Base-by-base conservation (phyloP, 53 echinoderm and acorn worm genomes). In the Echinarachnius parma region DNA sequence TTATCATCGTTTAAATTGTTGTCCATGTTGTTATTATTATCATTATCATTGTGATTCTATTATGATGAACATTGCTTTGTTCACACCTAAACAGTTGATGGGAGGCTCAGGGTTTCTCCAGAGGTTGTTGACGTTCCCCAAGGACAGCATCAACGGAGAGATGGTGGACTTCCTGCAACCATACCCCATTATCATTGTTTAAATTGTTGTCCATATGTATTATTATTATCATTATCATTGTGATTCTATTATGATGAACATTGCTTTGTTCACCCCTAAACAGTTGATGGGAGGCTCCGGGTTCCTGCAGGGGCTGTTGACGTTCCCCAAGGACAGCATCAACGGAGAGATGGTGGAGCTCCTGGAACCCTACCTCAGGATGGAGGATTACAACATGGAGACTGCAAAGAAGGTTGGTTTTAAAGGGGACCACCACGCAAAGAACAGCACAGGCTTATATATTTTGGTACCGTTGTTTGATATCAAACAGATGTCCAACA, bases 351-450 rank as follows among this genome's bases (percentile, higher is more conserved):
- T 88, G 9, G 98, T 98, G 44, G 91, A 92, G 48, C 63, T 98
- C 2, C 75, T 98, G 29, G 88, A 82, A 59, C 98, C 98, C 0
- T 98, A 98, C 74, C 86, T 98, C 23, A 79, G 66, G n/a, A 80
- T 77, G 65, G 98, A 98, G 4, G 98, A 98, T 55, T 98, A 87
- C 78, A 98, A 79, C 64, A 28, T 98, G 53, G 98, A 96, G 39
- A 85, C 82, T 5, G 98, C 98, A 23, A 98, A 91, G 68, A 98
- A 98, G 86, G 98, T 96, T n/a, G n/a, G n/a, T n/a, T n/a, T n/a
- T n/a, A n/a, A n/a, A n/a, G n/a, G n/a, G n/a, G n/a, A n/a, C n/a
- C n/a, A n/a, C n/a, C n/a, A n/a, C n/a, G n/a, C n/a, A n/a, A n/a
- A n/a, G n/a, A n/a, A n/a, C n/a, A n/a, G n/a, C n/a, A n/a, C n/a